phyloP scores from a whole-genome alignment of 1,140 invertebrate genomes.

The Nautilus pompilius region DNA sequence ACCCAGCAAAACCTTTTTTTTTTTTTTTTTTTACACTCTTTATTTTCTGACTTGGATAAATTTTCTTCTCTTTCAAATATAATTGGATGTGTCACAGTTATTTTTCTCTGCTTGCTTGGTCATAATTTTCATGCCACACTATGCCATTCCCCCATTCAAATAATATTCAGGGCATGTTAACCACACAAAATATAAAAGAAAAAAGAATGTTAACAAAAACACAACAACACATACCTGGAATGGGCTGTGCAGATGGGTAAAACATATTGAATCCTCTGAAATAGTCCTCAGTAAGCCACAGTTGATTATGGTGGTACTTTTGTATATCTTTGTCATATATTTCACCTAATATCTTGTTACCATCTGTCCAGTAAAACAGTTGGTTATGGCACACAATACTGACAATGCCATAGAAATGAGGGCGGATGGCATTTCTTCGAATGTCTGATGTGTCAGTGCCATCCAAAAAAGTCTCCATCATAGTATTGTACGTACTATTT shows the following conservation, averaged over 20 bases:
- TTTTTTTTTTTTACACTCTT: too few species aligned
- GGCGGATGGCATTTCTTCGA: slow-evolving; percentile 66
- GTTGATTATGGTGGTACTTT: slow-evolving; percentile 71
- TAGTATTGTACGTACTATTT: slow-evolving; percentile 68
- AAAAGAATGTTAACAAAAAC: too few species aligned
- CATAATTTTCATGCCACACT: too few species aligned
- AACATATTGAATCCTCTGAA: slow-evolving; percentile 34
- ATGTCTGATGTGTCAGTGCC: slow-evolving; percentile 73
- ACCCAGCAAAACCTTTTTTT: too few species aligned
- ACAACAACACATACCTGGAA: slow-evolving; percentile 26
- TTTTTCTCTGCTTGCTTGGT: too few species aligned
- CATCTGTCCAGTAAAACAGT: slow-evolving; percentile 81
- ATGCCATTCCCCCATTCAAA: too few species aligned
- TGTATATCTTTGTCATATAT: slow-evolving; percentile 44
- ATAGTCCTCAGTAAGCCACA: slow-evolving; percentile 22
- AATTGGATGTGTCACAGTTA: too few species aligned
- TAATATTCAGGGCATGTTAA: too few species aligned
- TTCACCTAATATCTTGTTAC: slow-evolving; percentile 68
- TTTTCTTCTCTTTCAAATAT: too few species aligned
- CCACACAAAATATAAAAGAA: too few species aligned
- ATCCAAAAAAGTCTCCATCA: slow-evolving; percentile 76
- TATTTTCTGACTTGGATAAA: too few species aligned
- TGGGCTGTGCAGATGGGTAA: slow-evolving; percentile 36
- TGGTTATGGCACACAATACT: slow-evolving; percentile 41
- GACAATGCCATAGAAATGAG: slow-evolving; percentile 20